Percentiles rank a stretch among this genome's conserved stretches.
These are phyloP conservation scores for Uloborus plumipes DNA, from an alignment of 2,888 invertebrate species.

Conservation along the genomic window DNA sequence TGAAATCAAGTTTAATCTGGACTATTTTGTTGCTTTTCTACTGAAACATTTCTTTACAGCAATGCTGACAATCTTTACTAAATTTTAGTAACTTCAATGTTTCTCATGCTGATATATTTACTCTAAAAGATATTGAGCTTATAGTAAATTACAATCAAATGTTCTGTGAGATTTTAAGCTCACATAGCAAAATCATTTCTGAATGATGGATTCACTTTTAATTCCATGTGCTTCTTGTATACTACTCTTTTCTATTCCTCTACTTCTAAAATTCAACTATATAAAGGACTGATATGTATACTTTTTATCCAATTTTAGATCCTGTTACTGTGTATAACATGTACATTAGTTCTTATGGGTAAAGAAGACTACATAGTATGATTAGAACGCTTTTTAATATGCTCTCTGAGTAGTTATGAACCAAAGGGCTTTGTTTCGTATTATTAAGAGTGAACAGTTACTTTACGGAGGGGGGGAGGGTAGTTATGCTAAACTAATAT, in stretches of 20 bases:
- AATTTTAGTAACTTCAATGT: slow-evolving; percentile 13
- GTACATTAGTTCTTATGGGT: no score
- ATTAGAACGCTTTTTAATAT: neutral
- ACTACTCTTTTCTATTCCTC: slow-evolving; percentile 28
- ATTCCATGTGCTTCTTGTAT: slow-evolving; percentile 24
- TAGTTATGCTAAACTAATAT: no score
- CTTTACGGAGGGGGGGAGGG: no score
- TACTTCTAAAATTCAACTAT: slow-evolving; percentile 17
- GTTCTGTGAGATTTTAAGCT: slow-evolving; percentile 1
- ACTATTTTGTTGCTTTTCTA: neutral
- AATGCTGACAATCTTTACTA: slow-evolving; percentile 41
- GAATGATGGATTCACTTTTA: slow-evolving; percentile 9
- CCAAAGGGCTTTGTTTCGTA: no score
- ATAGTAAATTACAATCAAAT: slow-evolving; percentile 37
- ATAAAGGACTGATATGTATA: slow-evolving; percentile 17
- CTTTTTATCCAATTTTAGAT: slow-evolving; percentile 20
- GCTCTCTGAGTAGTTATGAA: no score
- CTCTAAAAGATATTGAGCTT: slow-evolving; percentile 41
- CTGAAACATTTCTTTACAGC: neutral
- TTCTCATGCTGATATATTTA: neutral
- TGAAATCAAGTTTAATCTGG: neutral
- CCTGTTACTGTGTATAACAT: no score
- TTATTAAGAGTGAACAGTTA: no score
- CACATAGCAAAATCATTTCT: neutral
- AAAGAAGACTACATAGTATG: neutral